These are phyloP conservation scores for Cebus imitator DNA, from an alignment of 2,113 vertebrate species.

Conservation along the genomic window DNA sequence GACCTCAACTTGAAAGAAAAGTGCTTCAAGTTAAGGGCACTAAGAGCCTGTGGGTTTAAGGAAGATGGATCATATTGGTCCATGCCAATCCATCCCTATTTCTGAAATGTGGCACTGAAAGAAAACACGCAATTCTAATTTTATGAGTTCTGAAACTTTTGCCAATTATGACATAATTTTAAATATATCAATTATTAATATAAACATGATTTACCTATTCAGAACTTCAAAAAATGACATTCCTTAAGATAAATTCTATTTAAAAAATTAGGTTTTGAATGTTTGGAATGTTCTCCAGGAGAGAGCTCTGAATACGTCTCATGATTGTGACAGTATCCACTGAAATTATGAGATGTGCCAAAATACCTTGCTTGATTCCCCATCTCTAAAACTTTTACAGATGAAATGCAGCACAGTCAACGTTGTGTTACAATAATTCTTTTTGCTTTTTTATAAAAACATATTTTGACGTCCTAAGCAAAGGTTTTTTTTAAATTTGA, in stretches of 20 bases:
- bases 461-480: not conserved
- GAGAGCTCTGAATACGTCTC: not conserved
- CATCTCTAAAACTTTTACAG: not conserved
- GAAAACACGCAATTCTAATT: not conserved
- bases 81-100: not conserved
- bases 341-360: not conserved
- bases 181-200: slow-evolving; percentile 3
- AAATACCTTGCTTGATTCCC: not conserved
- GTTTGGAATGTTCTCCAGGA: not conserved
- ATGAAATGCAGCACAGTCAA: not conserved
- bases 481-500: not conserved
- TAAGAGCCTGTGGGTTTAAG: not conserved
- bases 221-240: not conserved
- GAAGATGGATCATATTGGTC: not conserved
- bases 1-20: not conserved
- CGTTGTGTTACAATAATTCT: not conserved
- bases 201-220: not conserved
- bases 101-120: not conserved
- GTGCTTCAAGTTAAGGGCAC: not conserved
- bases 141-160: not conserved
- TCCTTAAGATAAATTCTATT: slow-evolving; percentile 11
- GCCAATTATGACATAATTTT: not conserved
- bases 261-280: not conserved
- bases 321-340: not conserved
- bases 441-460: not conserved